Conservation (phyloP, 1,140 invertebrate genomes). For the Mya arenaria region DNA sequence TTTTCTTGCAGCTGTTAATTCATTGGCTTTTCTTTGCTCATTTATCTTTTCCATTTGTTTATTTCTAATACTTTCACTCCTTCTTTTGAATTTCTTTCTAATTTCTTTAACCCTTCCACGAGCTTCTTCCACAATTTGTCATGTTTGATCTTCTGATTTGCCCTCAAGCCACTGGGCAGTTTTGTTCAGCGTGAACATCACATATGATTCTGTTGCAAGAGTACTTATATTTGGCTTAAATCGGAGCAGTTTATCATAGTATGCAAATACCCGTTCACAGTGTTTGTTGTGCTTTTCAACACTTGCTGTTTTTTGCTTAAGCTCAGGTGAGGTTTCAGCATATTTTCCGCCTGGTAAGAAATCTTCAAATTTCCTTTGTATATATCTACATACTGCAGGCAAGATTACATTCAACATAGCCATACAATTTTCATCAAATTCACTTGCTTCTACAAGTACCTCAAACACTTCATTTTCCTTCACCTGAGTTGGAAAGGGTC, state of each 20-base stretch:
- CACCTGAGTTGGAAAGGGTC: too few species aligned
- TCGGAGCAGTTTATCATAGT: conserved; percentile 7
- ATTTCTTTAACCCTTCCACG: background rate
- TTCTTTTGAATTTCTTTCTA: background rate
- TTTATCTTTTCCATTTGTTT: background rate
- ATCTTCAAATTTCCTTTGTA: too few species aligned
- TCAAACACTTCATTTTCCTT: too few species aligned
- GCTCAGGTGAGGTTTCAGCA: background rate
- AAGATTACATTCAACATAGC: too few species aligned
- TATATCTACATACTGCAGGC: too few species aligned
- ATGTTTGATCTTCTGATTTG: background rate
- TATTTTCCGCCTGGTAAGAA: conserved; percentile 17
- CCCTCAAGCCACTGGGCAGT: background rate
- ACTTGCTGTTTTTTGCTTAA: background rate
- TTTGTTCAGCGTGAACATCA: background rate
- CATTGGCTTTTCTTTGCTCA: background rate
- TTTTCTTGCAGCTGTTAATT: background rate
- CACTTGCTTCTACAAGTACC: too few species aligned
- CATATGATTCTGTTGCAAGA: background rate
- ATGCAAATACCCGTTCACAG: conserved; percentile 1
- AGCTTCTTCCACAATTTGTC: background rate
- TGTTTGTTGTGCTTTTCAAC: conserved; percentile 9
- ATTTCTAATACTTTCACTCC: background rate
- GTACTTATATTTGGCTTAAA: background rate
- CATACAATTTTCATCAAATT: too few species aligned